phyloP scores from a whole-genome alignment of 2,888 invertebrate species.

The Cosmopolites sordidus region DNA sequence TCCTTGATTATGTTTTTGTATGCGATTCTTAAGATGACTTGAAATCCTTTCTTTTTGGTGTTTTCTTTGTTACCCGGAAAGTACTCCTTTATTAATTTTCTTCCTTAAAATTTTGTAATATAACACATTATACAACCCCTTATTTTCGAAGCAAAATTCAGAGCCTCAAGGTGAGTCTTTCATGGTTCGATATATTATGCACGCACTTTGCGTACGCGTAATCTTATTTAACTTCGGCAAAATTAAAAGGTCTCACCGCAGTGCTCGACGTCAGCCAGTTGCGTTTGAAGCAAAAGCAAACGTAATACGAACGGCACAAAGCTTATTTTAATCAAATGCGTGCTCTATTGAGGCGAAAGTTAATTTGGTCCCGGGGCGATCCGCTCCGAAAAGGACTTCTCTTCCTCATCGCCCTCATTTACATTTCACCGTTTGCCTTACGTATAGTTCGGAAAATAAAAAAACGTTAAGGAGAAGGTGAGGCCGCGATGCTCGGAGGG shows the following conservation, averaged over 20 bases:
- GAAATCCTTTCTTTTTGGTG: too few species aligned
- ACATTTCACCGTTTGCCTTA: slow-evolving; percentile 23
- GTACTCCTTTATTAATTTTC: too few species aligned
- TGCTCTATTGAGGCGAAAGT: slow-evolving; percentile 33
- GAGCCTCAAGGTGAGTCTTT: slow-evolving; percentile 20
- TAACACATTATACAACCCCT: too few species aligned
- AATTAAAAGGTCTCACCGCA: slow-evolving; percentile 19
- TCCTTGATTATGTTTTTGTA: too few species aligned
- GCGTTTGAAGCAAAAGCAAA: slow-evolving; percentile 30
- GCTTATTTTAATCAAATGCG: slow-evolving; percentile 36
- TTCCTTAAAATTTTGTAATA: too few species aligned
- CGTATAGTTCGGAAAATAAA: slow-evolving; percentile 17
- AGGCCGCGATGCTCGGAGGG: slow-evolving; percentile 3
- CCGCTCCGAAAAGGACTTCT: slow-evolving; percentile 22
- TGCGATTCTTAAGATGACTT: too few species aligned
- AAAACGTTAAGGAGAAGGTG: slow-evolving; percentile 9
- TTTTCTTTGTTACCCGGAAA: too few species aligned
- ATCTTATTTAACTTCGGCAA: slow-evolving; percentile 24
- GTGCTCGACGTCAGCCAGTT: slow-evolving; percentile 9
- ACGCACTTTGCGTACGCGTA: slow-evolving; percentile 22
- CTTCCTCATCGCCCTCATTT: slow-evolving; percentile 15
- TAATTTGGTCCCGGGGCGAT: slow-evolving; percentile 32
- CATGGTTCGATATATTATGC: slow-evolving; percentile 22
- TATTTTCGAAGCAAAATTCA: slow-evolving; percentile 15
- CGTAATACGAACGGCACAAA: slow-evolving; percentile 30